phyloP scores from a whole-genome alignment of 2,797 vertebrate species.

The Melanotaenia boesemani region DNA sequence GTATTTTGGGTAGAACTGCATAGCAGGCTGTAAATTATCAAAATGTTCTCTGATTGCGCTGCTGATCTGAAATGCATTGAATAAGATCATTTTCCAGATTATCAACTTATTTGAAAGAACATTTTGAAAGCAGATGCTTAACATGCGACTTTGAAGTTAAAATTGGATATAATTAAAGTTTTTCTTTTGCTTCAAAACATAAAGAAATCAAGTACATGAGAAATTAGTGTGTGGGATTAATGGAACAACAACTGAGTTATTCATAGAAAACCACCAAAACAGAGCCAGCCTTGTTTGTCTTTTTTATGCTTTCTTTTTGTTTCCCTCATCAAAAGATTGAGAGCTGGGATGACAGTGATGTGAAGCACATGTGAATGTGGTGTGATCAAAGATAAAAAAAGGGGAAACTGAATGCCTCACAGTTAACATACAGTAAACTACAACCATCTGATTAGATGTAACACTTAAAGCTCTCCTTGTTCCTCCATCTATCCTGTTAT shows the following conservation, averaged over 20 bases:
- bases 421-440: constrained; percentile 1
- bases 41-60: too few relatives aligned
- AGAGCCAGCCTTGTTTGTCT: neutral
- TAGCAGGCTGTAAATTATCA: too few relatives aligned
- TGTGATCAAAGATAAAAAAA: constrained; percentile 11
- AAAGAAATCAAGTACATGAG: neutral
- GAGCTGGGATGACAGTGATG: constrained; percentile 4
- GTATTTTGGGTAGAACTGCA: too few relatives aligned
- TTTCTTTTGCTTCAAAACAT: neutral
- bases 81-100: neutral
- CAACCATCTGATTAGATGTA: constrained; percentile 15
- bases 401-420: neutral
- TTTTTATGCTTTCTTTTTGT: neutral
- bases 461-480: neutral
- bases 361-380: constrained; percentile 1
- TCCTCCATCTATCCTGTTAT: constrained; percentile 5
- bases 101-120: neutral
- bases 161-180: neutral
- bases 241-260: neutral
- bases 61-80: too few relatives aligned
- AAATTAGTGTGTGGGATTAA: neutral
- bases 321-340: neutral
- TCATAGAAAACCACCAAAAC: neutral
- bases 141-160: neutral
- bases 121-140: neutral